phyloP scores from a whole-genome alignment of 2,113 vertebrate species.

The Entelurus aequoreus region DNA sequence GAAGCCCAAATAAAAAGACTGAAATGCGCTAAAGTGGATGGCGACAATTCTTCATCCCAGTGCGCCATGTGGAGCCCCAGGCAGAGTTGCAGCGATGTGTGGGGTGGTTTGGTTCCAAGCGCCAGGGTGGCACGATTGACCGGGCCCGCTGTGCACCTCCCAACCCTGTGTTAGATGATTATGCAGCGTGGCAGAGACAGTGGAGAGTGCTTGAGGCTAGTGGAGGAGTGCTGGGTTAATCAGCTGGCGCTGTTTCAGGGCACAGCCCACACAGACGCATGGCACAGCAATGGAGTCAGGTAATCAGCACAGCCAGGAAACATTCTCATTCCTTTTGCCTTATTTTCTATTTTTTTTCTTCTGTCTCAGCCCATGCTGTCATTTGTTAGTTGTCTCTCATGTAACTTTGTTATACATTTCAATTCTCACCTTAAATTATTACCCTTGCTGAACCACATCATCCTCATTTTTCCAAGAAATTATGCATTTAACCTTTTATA shows the following conservation, averaged over 20 bases:
- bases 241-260: slow-evolving; percentile 84
- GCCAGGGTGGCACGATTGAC: slow-evolving; percentile 52
- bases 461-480: not conserved
- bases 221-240: slow-evolving; percentile 79
- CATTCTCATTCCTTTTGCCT: slow-evolving; percentile 64
- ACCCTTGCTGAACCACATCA: not conserved
- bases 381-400: slow-evolving; percentile 12
- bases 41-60: slow-evolving; percentile 45
- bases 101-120: slow-evolving; percentile 57
- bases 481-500: slow-evolving; percentile 8
- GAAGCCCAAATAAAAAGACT: slow-evolving; percentile 46
- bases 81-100: slow-evolving; percentile 38
- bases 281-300: slow-evolving; percentile 81
- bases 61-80: slow-evolving; percentile 40
- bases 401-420: slow-evolving; percentile 2
- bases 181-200: slow-evolving; percentile 60
- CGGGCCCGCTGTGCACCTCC: slow-evolving; percentile 46
- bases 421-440: not conserved
- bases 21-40: slow-evolving; percentile 39
- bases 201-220: slow-evolving; percentile 75
- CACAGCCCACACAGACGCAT: slow-evolving; percentile 86
- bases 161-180: slow-evolving; percentile 53
- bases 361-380: slow-evolving; percentile 14
- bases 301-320: slow-evolving; percentile 78
- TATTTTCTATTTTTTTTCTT: slow-evolving; percentile 50